A percentile compares a stretch with the other conserved stretches of the same genome.
Evolutionary conservation across 2,888 invertebrate species (phyloP).

Genomic region (Pharmacophagus antenor): DNA sequence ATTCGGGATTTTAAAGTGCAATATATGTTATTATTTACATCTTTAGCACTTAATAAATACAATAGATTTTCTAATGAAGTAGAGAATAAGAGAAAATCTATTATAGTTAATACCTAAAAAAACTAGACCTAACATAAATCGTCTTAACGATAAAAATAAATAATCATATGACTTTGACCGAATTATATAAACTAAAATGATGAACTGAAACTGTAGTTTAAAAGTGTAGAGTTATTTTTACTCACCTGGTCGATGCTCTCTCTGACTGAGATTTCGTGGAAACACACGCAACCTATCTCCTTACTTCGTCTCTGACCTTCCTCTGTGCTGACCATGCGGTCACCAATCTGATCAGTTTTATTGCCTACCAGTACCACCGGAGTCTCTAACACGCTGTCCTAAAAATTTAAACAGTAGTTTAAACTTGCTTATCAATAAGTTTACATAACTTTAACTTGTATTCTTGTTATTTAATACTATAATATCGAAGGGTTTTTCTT

Average conservation of each 20-base stretch:
- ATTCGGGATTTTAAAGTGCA: neutral
- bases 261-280: constrained; percentile 91
- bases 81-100: neutral
- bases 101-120: neutral
- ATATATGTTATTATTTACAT: no score
- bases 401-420: constrained; percentile 38
- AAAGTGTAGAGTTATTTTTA: constrained; percentile 28
- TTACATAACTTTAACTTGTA: neutral
- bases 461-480: no score
- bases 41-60: no score
- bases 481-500: neutral
- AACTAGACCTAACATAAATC: no score
- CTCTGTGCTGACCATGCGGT: constrained; percentile 89
- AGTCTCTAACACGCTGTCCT: constrained; percentile 84
- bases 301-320: constrained; percentile 88
- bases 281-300: constrained; percentile 90
- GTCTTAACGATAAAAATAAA: constrained; percentile 18
- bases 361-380: constrained; percentile 92
- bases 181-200: constrained; percentile 26
- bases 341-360: constrained; percentile 88
- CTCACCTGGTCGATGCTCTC: constrained; percentile 90
- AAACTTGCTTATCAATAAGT: neutral
- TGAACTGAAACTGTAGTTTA: constrained; percentile 22
- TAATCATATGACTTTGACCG: constrained; percentile 28
- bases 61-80: no score